Base-by-base conservation (phyloP, 2,113 vertebrate genomes). In the Alligator mississippiensis region DNA sequence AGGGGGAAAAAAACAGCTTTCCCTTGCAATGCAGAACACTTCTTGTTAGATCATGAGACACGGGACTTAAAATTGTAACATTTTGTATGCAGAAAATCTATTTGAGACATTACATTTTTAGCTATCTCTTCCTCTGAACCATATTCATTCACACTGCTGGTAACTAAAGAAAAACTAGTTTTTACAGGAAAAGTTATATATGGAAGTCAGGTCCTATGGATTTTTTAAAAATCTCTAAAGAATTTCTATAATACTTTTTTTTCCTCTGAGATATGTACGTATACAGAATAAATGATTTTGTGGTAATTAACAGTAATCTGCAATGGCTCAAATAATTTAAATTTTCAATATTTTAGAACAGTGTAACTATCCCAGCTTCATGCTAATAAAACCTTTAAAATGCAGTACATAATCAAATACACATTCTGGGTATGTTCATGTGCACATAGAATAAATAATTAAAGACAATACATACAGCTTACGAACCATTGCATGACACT, bases 381-480 rank as follows among this genome's bases (percentile, higher is more conserved):
- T 68, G 21, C 60, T 83, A 5, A 34, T 91, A 17, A 66, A 90
- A 18, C 15, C 18, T 70, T 34, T 21, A 70, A 34, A 70, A 70
- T 30, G 19, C 21, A 85, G 94, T 88, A 94, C 74, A 93, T 70
- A 55, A 47, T 93, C 88, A 94, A 3, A 80, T 58, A 94, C 94
- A n/a, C 59, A 88, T 93, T 96, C 38, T 96, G 4, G 24, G 17
- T 72, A 54, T 66, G 74, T 58, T 25, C 80, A 34, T 74, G 38
- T 11, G 72, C 11, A 92, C n/a, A 72, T 87, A 87, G 47, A 47
- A 47, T 47, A 47, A 47, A 47, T 47, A 47, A 47, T 9, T n/a
- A 74, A 79, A 84, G 74, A 60, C 83, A 85, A 74, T 81, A 21
- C 13, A 92, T 9, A 75, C 24, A 79, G 75, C 87, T 89, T 90